A percentile compares a stretch with the other conserved stretches of the same genome.
Conservation (phyloP, 2,113 vertebrate genomes). For the Aldabrachelys gigantea region DNA sequence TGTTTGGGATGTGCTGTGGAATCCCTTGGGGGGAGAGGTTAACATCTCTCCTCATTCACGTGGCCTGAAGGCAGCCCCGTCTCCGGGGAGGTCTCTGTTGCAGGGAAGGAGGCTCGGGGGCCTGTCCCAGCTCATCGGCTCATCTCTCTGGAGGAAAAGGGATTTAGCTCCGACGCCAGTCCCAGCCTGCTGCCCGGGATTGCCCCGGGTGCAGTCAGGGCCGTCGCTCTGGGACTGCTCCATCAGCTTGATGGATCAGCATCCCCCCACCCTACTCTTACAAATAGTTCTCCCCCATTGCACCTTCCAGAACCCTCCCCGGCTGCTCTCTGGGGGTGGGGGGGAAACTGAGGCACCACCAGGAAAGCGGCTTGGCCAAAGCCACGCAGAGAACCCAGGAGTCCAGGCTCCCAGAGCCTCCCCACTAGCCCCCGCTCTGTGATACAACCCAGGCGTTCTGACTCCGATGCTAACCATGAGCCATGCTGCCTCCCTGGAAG, state of each 20-base stretch:
- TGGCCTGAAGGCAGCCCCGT: not conserved
- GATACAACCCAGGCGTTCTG: not conserved
- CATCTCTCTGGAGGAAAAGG: not conserved
- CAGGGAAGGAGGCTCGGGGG: not conserved
- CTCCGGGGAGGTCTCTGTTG: not conserved
- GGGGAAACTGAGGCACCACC: not conserved
- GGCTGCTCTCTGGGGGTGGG: rapidly evolving
- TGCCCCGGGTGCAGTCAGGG: not conserved
- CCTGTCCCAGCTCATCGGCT: not conserved
- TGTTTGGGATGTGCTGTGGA: not conserved
- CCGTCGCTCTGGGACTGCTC: not conserved
- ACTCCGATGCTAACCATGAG: not conserved
- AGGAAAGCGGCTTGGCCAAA: not conserved
- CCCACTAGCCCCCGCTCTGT: not conserved
- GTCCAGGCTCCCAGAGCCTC: not conserved
- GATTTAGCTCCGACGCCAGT: not conserved
- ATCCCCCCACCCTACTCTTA: not conserved
- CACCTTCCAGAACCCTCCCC: not conserved
- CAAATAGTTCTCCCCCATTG: not conserved
- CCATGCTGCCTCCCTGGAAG: no score
- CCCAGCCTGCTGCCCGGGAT: not conserved
- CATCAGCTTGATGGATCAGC: not conserved
- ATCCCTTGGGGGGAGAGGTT: not conserved
- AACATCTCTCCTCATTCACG: not conserved
- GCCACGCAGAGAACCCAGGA: not conserved